Conservation (phyloP, 2,888 invertebrate genomes). For the Chrysodeixis includens region DNA sequence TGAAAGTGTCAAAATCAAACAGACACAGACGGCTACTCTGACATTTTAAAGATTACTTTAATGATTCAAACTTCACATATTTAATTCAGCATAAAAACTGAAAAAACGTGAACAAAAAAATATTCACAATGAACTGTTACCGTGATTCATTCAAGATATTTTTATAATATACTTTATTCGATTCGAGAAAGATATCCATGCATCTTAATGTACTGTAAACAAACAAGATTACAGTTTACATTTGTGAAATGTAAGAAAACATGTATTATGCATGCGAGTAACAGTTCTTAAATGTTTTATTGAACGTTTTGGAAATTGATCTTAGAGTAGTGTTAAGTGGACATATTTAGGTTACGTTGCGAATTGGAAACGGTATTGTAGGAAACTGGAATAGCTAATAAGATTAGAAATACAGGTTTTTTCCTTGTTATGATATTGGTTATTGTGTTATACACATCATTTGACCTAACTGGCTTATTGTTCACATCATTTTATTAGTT, state of each 20-base stretch:
- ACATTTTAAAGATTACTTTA: too few species aligned
- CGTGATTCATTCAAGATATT: not conserved
- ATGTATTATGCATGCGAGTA: conserved; percentile 7
- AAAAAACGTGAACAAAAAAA: not conserved
- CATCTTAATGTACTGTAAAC: conserved; percentile 13
- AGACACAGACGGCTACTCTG: too few species aligned
- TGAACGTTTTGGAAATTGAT: conserved; percentile 25
- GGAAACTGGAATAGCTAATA: too few species aligned
- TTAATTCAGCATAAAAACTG: not conserved
- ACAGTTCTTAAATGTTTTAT: conserved; percentile 18
- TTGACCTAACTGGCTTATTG: too few species aligned
- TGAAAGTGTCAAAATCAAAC: too few species aligned
- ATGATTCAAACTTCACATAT: too few species aligned
- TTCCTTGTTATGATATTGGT: too few species aligned
- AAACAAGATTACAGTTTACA: not conserved
- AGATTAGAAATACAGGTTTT: too few species aligned
- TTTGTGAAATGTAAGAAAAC: conserved; percentile 10
- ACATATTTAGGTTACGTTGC: conserved; percentile 32
- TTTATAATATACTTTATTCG: not conserved
- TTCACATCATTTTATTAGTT: too few species aligned
- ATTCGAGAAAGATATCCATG: conserved; percentile 5
- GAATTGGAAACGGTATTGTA: not conserved
- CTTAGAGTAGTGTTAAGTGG: conserved; percentile 11
- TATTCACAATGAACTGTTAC: not conserved
- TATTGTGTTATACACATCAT: too few species aligned